phyloP scores from a whole-genome alignment of 2,888 invertebrate species.

The Heliconius charithonia region DNA sequence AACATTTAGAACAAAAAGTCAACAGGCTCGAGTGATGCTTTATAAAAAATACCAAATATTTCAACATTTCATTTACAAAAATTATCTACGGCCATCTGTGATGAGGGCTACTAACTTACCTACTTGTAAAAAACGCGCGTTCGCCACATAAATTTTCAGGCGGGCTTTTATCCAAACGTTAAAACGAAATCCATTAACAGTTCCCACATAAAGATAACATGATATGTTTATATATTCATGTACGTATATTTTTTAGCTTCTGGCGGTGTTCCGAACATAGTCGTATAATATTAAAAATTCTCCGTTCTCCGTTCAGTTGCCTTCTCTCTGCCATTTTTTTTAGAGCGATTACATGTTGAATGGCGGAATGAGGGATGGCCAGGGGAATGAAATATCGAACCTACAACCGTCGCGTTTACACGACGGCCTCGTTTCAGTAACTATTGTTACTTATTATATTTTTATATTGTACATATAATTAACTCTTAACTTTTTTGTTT shows the following conservation, averaged over 20 bases:
- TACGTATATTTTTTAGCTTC: neutral
- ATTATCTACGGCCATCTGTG: neutral
- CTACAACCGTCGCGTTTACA: too few species aligned
- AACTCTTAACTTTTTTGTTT: neutral
- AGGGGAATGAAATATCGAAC: too few species aligned
- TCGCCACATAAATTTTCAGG: neutral
- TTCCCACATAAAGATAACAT: slow-evolving; percentile 20
- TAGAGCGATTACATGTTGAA: too few species aligned
- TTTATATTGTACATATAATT: neutral
- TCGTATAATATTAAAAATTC: too few species aligned
- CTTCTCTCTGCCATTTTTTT: too few species aligned
- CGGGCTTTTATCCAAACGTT: slow-evolving; percentile 26
- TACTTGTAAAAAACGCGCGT: neutral
- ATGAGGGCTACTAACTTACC: neutral
- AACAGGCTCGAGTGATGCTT: neutral
- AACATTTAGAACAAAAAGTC: neutral
- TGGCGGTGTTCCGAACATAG: too few species aligned
- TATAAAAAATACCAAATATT: neutral
- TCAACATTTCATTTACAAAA: slow-evolving; percentile 18
- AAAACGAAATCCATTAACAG: slow-evolving; percentile 29
- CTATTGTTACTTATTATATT: too few species aligned
- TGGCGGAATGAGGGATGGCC: too few species aligned
- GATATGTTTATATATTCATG: neutral
- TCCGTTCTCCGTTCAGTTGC: too few species aligned
- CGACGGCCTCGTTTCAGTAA: too few species aligned